phyloP scores from a whole-genome alignment of 2,113 vertebrate genomes.

The Ageneiosus marmoratus region DNA sequence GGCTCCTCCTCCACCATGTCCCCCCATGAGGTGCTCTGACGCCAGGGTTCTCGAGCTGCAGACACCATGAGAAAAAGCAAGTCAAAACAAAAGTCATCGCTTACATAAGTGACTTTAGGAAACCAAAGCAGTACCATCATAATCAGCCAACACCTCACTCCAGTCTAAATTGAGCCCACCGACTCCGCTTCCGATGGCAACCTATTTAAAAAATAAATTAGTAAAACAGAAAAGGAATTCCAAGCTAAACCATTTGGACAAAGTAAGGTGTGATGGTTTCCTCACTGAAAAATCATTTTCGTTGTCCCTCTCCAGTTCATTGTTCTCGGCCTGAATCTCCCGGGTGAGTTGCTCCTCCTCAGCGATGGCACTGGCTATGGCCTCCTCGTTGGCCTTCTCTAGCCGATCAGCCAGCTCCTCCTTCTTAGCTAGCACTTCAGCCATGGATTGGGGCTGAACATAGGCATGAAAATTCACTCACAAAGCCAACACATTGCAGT shows the following conservation, averaged over 20 bases:
- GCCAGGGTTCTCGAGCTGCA: slow-evolving; percentile 91
- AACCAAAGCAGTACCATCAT: slow-evolving; percentile 80
- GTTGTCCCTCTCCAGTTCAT: slow-evolving; percentile 89
- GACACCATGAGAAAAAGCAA: not conserved
- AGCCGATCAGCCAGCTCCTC: slow-evolving; percentile 95
- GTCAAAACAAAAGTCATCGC: not conserved
- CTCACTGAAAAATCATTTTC: slow-evolving; percentile 94
- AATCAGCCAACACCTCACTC: slow-evolving; percentile 95
- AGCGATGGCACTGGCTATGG: slow-evolving; percentile 96
- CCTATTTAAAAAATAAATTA: slow-evolving; percentile 67
- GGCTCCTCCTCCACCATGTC: slow-evolving; percentile 97
- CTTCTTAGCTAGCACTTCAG: slow-evolving; percentile 96
- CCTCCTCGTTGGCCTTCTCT: slow-evolving; percentile 97
- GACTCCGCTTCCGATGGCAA: slow-evolving; percentile 79
- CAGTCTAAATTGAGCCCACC: slow-evolving; percentile 89
- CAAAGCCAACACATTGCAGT: slow-evolving; percentile 31
- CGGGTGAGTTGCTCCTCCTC: slow-evolving; percentile 96
- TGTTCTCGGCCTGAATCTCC: slow-evolving; percentile 96
- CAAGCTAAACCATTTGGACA: not conserved
- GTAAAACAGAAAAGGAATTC: not conserved
- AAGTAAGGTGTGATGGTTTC: not conserved
- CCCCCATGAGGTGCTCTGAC: slow-evolving; percentile 95
- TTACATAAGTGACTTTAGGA: slow-evolving; percentile 10
- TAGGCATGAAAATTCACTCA: slow-evolving; percentile 51
- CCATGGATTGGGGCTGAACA: slow-evolving; percentile 87